Percentiles rank a stretch among this genome's conserved stretches.
Evolutionary conservation across 2,888 invertebrate genomes (phyloP).

Genomic region (Leucophenga maculata): DNA sequence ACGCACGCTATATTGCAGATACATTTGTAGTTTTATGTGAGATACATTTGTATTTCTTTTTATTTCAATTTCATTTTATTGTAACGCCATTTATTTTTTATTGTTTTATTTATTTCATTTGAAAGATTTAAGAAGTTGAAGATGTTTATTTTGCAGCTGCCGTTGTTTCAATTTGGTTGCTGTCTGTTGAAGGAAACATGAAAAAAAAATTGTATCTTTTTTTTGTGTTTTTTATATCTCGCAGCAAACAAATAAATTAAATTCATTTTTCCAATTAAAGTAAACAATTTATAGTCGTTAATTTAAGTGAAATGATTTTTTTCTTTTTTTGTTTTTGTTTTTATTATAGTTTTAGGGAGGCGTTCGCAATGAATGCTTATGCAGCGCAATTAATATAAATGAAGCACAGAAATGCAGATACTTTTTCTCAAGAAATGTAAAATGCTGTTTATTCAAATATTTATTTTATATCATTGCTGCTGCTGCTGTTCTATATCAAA

Average conservation of each 20-base stretch:
- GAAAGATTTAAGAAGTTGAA: background rate
- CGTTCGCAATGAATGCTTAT: conserved; percentile 57
- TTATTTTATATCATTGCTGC: background rate
- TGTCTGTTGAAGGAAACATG: no score
- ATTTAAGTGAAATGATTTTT: background rate
- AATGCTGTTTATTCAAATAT: background rate
- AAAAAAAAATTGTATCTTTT: no score
- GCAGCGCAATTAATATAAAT: conserved; percentile 65
- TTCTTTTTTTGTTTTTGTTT: background rate
- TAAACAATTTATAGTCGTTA: no score
- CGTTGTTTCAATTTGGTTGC: no score
- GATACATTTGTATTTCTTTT: conserved; percentile 42
- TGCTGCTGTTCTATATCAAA: conserved; percentile 8
- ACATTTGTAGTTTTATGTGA: conserved; percentile 38
- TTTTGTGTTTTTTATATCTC: no score
- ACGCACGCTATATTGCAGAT: no score
- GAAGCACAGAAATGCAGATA: no score
- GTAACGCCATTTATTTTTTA: background rate
- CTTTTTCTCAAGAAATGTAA: no score
- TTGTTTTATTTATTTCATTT: conserved; percentile 6
- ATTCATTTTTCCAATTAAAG: background rate
- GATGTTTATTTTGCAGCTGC: no score
- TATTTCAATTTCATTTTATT: background rate
- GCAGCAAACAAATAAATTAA: no score
- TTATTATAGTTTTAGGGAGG: no score